phyloP scores from a whole-genome alignment of 2,888 invertebrate genomes.

The Mesorhabditis spiculigera region DNA sequence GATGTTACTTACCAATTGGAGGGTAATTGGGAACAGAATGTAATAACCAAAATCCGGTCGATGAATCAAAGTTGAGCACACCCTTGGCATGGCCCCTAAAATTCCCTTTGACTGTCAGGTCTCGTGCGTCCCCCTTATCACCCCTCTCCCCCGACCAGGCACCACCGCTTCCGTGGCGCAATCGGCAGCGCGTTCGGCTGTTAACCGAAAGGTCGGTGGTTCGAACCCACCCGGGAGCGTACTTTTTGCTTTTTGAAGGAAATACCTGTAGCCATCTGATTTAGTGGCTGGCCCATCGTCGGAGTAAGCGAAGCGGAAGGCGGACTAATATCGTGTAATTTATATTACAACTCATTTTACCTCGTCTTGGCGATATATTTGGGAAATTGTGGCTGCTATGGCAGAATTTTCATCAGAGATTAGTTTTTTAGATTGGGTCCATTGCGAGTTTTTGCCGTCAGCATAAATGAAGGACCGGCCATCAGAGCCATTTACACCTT shows the following conservation, averaged over 20 bases:
- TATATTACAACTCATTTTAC: constrained; percentile 8
- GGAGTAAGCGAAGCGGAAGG: constrained; percentile 34
- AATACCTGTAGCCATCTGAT: constrained; percentile 28
- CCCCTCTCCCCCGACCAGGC: no score
- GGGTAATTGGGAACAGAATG: constrained; percentile 92
- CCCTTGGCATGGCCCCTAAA: constrained; percentile 38
- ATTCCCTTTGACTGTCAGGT: no score
- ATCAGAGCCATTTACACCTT: constrained; percentile 13
- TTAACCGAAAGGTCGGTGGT: constrained; percentile 56
- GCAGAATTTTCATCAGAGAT: constrained; percentile 26
- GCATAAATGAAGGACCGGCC: constrained; percentile 34
- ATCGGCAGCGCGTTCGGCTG: constrained; percentile 53
- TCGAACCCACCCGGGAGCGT: constrained; percentile 48
- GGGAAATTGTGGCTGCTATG: constrained; percentile 35
- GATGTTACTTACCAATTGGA: constrained; percentile 12
- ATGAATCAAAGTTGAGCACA: constrained; percentile 71
- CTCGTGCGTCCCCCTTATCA: no score
- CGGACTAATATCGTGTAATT: constrained; percentile 11
- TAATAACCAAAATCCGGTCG: constrained; percentile 80
- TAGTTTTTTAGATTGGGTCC: constrained; percentile 16
- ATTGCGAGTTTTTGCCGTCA: constrained; percentile 28
- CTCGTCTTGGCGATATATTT: constrained; percentile 24
- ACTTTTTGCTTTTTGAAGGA: constrained; percentile 13
- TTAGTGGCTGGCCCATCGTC: constrained; percentile 32
- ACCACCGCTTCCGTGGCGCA: constrained; percentile 30